Evolutionary conservation across 1,140 invertebrate genomes (phyloP).

Genomic region (Macrobrachium nipponense): DNA sequence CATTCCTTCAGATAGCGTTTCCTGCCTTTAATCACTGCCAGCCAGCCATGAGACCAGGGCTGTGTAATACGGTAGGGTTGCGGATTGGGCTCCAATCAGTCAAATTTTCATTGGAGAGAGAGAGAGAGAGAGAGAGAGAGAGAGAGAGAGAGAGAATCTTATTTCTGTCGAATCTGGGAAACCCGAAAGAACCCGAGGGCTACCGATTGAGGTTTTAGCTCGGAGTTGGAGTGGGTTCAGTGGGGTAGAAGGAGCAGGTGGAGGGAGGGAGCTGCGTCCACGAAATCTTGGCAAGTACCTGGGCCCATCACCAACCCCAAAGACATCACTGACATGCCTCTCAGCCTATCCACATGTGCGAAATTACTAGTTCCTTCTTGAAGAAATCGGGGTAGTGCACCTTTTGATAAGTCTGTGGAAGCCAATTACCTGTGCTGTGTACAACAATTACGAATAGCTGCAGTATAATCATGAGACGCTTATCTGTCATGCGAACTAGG

Average conservation of each 20-base stretch:
- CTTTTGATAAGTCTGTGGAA: constrained; percentile 8
- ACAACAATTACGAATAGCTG: constrained; percentile 12
- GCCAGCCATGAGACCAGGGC: neutral
- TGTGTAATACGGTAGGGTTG: neutral
- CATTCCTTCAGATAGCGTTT: too few relatives aligned
- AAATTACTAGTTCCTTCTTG: neutral
- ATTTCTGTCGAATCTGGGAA: too few relatives aligned
- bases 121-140: constrained; percentile 28
- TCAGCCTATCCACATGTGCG: neutral
- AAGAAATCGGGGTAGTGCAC: constrained; percentile 23
- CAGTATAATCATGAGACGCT: constrained; percentile 30
- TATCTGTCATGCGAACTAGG: constrained; percentile 12
- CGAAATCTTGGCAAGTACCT: too few relatives aligned
- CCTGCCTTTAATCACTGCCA: too few relatives aligned
- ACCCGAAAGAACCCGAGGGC: too few relatives aligned
- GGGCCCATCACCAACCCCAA: too few relatives aligned
- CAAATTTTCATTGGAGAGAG: neutral
- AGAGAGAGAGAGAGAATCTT: constrained; percentile 27
- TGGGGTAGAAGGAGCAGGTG: too few relatives aligned
- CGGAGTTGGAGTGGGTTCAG: too few relatives aligned
- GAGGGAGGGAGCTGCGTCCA: too few relatives aligned
- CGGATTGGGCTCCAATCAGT: too few relatives aligned
- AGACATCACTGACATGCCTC: neutral
- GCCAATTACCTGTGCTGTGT: neutral
- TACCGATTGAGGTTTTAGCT: too few relatives aligned